phyloP scores from a whole-genome alignment of 2,797 vertebrate genomes.

The Phoxinus dragarum region DNA sequence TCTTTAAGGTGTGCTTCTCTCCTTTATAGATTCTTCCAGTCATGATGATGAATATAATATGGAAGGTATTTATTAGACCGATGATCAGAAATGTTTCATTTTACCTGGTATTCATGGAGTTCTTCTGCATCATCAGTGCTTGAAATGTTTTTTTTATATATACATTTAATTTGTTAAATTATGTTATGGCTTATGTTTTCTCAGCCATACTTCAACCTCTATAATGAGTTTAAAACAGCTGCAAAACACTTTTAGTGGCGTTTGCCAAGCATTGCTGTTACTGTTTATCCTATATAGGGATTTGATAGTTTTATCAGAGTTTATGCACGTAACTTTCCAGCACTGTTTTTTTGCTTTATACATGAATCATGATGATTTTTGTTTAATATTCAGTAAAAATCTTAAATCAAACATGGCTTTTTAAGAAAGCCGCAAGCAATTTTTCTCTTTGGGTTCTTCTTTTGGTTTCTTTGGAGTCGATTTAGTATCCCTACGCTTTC shows the following conservation, averaged over 20 bases:
- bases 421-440: background rate
- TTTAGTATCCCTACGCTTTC: constrained; percentile 1
- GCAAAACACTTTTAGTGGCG: background rate
- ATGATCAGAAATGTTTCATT: constrained; percentile 59
- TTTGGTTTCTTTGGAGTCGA: background rate
- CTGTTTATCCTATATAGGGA: too few species aligned
- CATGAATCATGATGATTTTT: background rate
- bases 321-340: background rate
- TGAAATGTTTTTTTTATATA: constrained; percentile 41
- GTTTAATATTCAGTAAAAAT: background rate
- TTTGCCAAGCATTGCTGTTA: background rate
- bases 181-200: constrained; percentile 54
- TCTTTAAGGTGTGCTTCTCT: constrained; percentile 77
- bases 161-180: constrained; percentile 31
- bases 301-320: background rate
- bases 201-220: constrained; percentile 53
- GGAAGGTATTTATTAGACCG: constrained; percentile 82
- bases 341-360: background rate
- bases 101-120: constrained; percentile 48
- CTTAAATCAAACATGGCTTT: background rate
- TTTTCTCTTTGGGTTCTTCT: constrained; percentile 27
- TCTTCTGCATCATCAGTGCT: constrained; percentile 62
- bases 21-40: constrained; percentile 79
- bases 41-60: constrained; percentile 82
- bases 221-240: background rate